Evolutionary conservation across 1,140 invertebrate species (phyloP), one percentile per base, ranked within the genome.

Genomic region (Danaus melanippus): DNA sequence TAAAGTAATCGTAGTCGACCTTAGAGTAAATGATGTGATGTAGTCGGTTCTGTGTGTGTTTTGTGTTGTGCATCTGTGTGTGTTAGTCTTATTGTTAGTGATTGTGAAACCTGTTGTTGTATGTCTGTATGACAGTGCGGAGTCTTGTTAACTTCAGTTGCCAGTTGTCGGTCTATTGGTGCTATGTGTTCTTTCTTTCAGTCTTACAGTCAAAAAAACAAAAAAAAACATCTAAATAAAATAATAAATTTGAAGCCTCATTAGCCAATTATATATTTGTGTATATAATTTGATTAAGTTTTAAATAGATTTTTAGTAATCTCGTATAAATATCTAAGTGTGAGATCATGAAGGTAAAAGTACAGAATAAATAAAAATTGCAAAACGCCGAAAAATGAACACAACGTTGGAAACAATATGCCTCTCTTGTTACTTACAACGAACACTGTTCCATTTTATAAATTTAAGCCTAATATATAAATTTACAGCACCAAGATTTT

Each of bases 381-480:
- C 73, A 71, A 74, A 76, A 79, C 72, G 84, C 84, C 84, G 71
- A 84, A 83, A 74, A 80, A 84, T 84, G 81, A 86, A 86, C 84
- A 86, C 81, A 86, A 84, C 62, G 64, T 82, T 73, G 63, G 73
- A 84, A 84, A 76, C 66, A 78, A 85, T 81, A 84, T 78, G 81
- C 79, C 81, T 86, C 79, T 79, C 76, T 76, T 76, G 76, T 84
- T 79, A 74, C 79, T 81, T 83, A 82, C 67, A 64, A 79, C 79
- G 77, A 86, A 82, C 83, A 83, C 70, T 62, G 73, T 86, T 84
- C 71, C 62, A 69, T 79, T 84, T 80, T 79, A 82, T 79, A 79
- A 79, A 82, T 86, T 86, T 84, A 86, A 84, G 81, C 84, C 81
- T 84, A 86, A 84, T 84, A 84, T 86, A 86, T 84, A 84, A 86